Conservation (phyloP, 2,797 vertebrate species). For the Podarcis siculus region DNA sequence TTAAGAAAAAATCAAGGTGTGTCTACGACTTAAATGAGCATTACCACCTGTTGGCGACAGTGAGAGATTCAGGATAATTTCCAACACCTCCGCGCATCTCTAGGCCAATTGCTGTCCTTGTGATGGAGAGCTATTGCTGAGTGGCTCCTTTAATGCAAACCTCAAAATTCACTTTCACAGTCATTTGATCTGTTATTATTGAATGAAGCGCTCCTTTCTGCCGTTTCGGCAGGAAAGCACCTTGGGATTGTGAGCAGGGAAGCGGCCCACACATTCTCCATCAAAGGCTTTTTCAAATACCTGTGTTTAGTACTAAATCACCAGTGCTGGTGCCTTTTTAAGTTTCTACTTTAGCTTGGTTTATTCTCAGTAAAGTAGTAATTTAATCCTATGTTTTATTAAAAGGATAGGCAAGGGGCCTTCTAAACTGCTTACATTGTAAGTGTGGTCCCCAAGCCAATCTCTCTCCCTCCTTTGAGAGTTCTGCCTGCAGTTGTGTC, state of each 20-base stretch:
- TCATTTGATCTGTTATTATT: constrained; percentile 61
- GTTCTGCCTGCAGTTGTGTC: too few relatives aligned
- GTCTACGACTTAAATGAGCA: constrained; percentile 35
- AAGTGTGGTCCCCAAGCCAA: too few relatives aligned
- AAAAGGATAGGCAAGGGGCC: background rate
- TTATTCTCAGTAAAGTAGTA: background rate
- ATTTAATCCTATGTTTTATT: background rate
- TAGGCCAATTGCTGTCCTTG: constrained; percentile 53
- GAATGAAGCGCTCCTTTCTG: constrained; percentile 56
- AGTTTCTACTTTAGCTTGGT: background rate
- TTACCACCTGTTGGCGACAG: constrained; percentile 22
- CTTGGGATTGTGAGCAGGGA: constrained; percentile 42
- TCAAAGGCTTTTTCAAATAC: constrained; percentile 50
- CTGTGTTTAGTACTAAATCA: constrained; percentile 39
- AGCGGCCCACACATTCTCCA: constrained; percentile 46
- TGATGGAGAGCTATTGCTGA: constrained; percentile 3
- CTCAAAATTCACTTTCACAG: constrained; percentile 61
- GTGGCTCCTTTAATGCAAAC: background rate
- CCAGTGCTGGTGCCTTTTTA: constrained; percentile 15
- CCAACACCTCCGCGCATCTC: constrained; percentile 45
- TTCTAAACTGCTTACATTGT: background rate
- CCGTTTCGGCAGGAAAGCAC: constrained; percentile 59
- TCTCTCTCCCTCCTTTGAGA: background rate
- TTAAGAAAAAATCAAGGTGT: constrained; percentile 48
- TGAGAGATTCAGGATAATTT: constrained; percentile 32